Evolutionary conservation across 1,140 invertebrate species (phyloP), one percentile per base, ranked within the genome.

Genomic region (Trichogramma pretiosum): DNA sequence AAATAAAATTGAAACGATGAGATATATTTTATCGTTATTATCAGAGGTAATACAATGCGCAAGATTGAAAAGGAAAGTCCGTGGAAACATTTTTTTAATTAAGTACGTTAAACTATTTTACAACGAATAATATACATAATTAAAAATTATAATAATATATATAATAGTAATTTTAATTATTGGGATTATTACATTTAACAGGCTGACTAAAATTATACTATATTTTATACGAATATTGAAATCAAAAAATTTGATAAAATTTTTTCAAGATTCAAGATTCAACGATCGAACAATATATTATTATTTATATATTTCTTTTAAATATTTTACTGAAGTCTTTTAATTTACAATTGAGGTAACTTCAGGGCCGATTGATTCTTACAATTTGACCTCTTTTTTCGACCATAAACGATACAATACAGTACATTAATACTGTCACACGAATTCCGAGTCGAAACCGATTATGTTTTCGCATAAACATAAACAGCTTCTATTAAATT

Each of bases 291-390:
- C n/a, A 37, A 48, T 3, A 22, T 26, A 11, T 14, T 3, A 26
- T n/a, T n/a, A n/a, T n/a, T n/a, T n/a, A n/a, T n/a, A n/a, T n/a
- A n/a, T n/a, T n/a, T n/a, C n/a, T n/a, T n/a, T n/a, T n/a, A n/a
- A n/a, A n/a, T n/a, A n/a, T n/a, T n/a, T n/a, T n/a, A n/a, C n/a
- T n/a, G n/a, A n/a, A n/a, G n/a, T n/a, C n/a, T n/a, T n/a, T n/a
- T n/a, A n/a, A 19, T 38, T 38, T 38, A 42, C 24, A 41, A 48
- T 28, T 28, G 32, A n/a, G 33, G 33, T 48, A 48, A 48, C 46
- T 42, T n/a, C 16, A 7, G n/a, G 33, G 42, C 30, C 23, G 16
- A 23, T 48, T 17, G 23, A 48, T 48, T 30, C 24, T 48, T 42
- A 42, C 35, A 17, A 24, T 11, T 22, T n/a, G n/a, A n/a, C n/a